Base-by-base conservation (phyloP, 2,797 vertebrate species). In the Morus bassanus region DNA sequence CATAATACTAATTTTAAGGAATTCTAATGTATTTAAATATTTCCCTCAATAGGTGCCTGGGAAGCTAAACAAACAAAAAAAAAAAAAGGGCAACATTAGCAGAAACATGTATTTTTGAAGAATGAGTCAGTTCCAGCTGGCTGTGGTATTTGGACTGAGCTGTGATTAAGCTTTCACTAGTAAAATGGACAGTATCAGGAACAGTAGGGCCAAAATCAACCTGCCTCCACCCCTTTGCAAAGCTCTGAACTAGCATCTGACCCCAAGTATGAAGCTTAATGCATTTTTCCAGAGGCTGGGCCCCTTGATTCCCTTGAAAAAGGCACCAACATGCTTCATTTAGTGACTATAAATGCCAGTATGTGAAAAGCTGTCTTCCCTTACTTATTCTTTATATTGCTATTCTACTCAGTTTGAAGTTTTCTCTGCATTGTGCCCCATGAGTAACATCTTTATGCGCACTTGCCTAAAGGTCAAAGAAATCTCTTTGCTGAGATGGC, bases 111-210 rank as follows among this genome's bases (percentile, higher is more conserved):
- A 88, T 81, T 94, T 95, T 84, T 94, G 46, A 95, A 59, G 87
- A 92, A 88, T 87, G 61, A 95, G 63, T 91, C 70, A 24, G 78
- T 91, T 96, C 95, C 91, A 95, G 89, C 82, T 96, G 87, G 87
- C 79, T 46, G n/a, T n/a, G 50, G n/a, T 88, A 50, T 60, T 73
- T 81, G 51, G 76, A 91, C 25, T 0, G 16, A 89, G 63, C 30
- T 75, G 61, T 76, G 61, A 91, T 92, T 93, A 83, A 83, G 65
- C 43, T 75, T 94, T 93, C 69, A 25, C 46, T 90, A 92, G 69
- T 46, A 84, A 86, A 92, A 90, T 18, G 54, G 93, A 84, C 27
- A 45, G 59, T 63, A 74, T 46, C 35, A 51, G 65, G 37, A 92
- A 78, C 7, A 86, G 45, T 7, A 79, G 78, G 57, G 68, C 91